These are phyloP conservation scores for Eilema depressum DNA, from an alignment of 2,888 invertebrate genomes.

Conservation along the genomic window DNA sequence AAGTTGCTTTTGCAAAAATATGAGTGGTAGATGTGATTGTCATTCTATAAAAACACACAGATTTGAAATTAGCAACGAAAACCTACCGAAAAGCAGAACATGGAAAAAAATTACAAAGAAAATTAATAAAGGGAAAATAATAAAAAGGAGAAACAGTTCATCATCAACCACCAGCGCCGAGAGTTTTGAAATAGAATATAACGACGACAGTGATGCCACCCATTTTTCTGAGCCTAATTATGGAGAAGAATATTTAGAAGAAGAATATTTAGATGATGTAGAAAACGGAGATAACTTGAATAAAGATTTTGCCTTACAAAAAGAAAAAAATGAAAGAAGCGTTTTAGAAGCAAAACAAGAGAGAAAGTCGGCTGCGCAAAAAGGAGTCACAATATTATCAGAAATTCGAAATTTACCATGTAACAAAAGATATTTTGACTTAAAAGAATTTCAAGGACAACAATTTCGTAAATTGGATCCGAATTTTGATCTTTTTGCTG, in stretches of 20 bases:
- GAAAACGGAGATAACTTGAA: constrained; percentile 1
- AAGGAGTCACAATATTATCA: constrained; percentile 2
- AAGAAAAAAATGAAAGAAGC: background rate
- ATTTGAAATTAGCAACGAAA: constrained; percentile 16
- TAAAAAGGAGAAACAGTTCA: background rate
- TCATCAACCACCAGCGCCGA: constrained; percentile 4
- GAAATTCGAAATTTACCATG: no score
- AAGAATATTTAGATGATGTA: constrained; percentile 4
- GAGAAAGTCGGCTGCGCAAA: background rate
- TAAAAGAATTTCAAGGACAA: no score
- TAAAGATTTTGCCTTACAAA: constrained; percentile 1
- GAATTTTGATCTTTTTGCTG: background rate
- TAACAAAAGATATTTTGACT: no score
- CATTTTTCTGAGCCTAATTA: constrained; percentile 2
- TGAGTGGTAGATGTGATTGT: constrained; percentile 18
- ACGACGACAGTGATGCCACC: background rate
- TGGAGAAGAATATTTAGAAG: background rate
- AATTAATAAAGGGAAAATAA: constrained; percentile 1
- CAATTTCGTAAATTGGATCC: constrained; percentile 1
- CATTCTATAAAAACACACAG: constrained; percentile 14
- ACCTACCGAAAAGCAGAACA: background rate
- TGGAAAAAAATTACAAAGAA: constrained; percentile 12
- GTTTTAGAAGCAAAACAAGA: constrained; percentile 1
- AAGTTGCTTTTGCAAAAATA: constrained; percentile 13
- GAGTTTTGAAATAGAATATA: background rate